Evolutionary conservation across 2,888 invertebrate genomes (phyloP), one percentile per base, ranked within the genome.

Genomic region (Nymphalis polychloros): DNA sequence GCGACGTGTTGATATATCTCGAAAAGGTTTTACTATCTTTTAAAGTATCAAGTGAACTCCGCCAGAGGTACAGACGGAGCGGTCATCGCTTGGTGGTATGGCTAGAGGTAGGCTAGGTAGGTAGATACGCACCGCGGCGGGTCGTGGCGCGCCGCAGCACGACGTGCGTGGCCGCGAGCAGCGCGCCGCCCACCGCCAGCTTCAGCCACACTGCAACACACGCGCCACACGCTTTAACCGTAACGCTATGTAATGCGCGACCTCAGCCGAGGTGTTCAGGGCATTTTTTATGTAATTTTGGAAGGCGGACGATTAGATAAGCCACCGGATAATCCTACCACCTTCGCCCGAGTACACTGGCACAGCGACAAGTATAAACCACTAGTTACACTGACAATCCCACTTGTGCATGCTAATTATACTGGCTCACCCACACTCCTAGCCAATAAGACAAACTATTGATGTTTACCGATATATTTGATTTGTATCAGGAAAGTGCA

Each of bases 191-290:
- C 90, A 97, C 95, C 89, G 95, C 95, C 93, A 97, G 94, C 94
- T 96, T 97, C 93, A 96, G 95, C 92, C 96, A 95, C 95, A 97
- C 97, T 97, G 96, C 87, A 96, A 96, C 94, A 96, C 94, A 89
- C 86, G 85, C 87, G 84, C 76, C 81, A 81, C 68, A 59, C 63
- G 67, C 50, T 64, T 67, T 70, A 63, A 70, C 70, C 64, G 68
- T 65, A 68, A 69, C 66, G 69, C 13, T 41, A 41, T 13, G 41
- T 13, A 41, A 41, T 13, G 41, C 41, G 4, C 41, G 41, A 41
- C 41, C 41, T 41, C 41, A 13, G 41, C 41, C 41, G 41, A 41
- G 41, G 41, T 41, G 4, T 41, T 13, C 41, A 3, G 41, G 20
- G 50, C 20, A 20, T 19, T 20, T 4, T n/a, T 50, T 50, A 10